Percentiles rank a stretch among this genome's conserved stretches.
phyloP scores from a whole-genome alignment of 2,888 invertebrate species.

The Aleiodes leptofemur region DNA sequence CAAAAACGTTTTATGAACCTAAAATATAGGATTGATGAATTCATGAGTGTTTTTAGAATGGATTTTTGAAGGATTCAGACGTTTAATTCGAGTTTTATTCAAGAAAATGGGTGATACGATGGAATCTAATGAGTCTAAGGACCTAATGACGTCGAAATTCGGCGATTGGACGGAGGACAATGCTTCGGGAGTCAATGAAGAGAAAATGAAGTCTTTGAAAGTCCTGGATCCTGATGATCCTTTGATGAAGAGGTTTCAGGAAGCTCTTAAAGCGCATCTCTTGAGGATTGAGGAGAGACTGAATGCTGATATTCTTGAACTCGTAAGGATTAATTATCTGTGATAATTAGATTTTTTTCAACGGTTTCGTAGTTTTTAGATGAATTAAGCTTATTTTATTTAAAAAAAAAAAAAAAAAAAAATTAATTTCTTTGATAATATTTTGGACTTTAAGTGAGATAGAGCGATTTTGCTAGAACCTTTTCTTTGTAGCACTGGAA shows the following conservation, averaged over 20 bases:
- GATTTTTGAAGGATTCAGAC: neutral
- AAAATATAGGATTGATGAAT: neutral
- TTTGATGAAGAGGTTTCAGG: constrained; percentile 84
- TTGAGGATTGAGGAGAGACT: constrained; percentile 81
- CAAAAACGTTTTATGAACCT: constrained; percentile 2
- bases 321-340: constrained; percentile 76
- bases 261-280: constrained; percentile 81
- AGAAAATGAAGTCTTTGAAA: constrained; percentile 62
- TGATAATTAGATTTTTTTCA: constrained; percentile 9
- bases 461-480: too few relatives aligned
- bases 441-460: too few relatives aligned
- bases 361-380: neutral
- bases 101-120: neutral
- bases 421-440: too few relatives aligned
- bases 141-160: neutral
- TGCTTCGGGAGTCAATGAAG: neutral
- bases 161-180: neutral
- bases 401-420: too few relatives aligned
- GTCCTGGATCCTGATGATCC: constrained; percentile 85
- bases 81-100: neutral
- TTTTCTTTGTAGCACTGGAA: too few relatives aligned
- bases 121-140: neutral
- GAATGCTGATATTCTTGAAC: constrained; percentile 81
- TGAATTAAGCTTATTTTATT: too few relatives aligned
- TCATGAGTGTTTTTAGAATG: neutral